Evolutionary conservation across 2,113 vertebrate species (phyloP), one percentile per base, ranked within the genome.

Genomic region (Centropus unirufus): DNA sequence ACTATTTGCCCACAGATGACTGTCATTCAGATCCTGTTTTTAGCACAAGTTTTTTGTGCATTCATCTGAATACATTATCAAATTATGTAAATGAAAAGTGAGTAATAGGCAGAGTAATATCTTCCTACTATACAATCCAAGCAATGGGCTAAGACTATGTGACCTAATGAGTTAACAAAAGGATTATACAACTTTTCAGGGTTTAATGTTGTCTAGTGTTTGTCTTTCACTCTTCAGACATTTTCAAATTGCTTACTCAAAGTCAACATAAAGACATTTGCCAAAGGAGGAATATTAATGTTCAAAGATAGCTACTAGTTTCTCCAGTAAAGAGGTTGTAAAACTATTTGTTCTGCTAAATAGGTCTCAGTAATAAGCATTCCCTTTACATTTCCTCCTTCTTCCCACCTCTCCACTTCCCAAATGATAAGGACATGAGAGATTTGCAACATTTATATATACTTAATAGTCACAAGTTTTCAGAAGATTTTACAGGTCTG

Each of bases 341-440:
- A 83, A 69, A 24, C 32, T 86, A 46, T 74, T 77, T 92, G 32
- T 34, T 74, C 18, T 72, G 17, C 34, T 89, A 92, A 91, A 39
- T 70, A 78, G 59, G 74, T 77, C 18, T 39, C 17, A 78, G 44
- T 63, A 92, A 58, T 39, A 89, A 75, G 27, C n/a, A 91, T 75
- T 78, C 8, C 29, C 24, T 83, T 90, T 83, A 36, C 17, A 16
- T 30, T 92, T 85, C 22, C 83, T 70, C 77, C 36, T 83, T 36
- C 36, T 14, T 59, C 44, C 21, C n/a, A 72, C 2, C 0, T 49
- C 44, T 44, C 24, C 9, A 68, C 14, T 51, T 79, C 67, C 11
- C 23, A 92, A 92, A 95, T 80, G n/a, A 11, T 78, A 91, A 95
- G 76, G 83, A 90, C 27, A 88, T 74, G 54, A 73, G 49, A 92